Conservation (phyloP, 2,888 invertebrate genomes). For the Thelaira solivaga region DNA sequence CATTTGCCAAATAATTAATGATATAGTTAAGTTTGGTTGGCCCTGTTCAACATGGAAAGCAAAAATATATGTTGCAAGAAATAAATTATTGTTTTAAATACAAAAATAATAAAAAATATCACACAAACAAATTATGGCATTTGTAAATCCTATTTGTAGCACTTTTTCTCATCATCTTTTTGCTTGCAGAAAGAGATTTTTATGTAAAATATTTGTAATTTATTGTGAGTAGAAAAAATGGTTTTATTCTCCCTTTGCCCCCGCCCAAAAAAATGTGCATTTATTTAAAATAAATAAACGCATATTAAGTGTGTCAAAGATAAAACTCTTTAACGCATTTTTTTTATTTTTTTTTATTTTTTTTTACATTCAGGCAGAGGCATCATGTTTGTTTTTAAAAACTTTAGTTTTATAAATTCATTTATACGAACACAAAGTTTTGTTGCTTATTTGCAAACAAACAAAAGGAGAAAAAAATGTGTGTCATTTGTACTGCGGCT, state of each 20-base stretch:
- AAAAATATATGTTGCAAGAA: too few species aligned
- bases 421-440: too few species aligned
- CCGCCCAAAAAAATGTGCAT: not conserved
- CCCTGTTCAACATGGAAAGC: too few species aligned
- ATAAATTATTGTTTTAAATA: too few species aligned
- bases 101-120: not conserved
- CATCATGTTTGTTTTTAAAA: constrained; percentile 34
- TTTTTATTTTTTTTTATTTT: constrained; percentile 32
- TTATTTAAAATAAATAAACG: constrained; percentile 57
- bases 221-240: too few species aligned
- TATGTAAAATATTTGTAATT: not conserved
- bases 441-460: not conserved
- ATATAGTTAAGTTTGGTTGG: too few species aligned
- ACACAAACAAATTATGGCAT: not conserved
- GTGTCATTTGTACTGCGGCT: constrained; percentile 44
- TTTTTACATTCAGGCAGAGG: constrained; percentile 29
- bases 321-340: constrained; percentile 4
- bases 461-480: constrained; percentile 25
- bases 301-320: constrained; percentile 48
- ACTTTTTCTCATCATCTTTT: not conserved
- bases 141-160: not conserved
- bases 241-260: too few species aligned
- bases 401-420: constrained; percentile 14
- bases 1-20: too few species aligned
- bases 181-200: not conserved